These are phyloP conservation scores for Choristoneura fumiferana DNA, from an alignment of 1,140 invertebrate genomes.

Conservation along the genomic window DNA sequence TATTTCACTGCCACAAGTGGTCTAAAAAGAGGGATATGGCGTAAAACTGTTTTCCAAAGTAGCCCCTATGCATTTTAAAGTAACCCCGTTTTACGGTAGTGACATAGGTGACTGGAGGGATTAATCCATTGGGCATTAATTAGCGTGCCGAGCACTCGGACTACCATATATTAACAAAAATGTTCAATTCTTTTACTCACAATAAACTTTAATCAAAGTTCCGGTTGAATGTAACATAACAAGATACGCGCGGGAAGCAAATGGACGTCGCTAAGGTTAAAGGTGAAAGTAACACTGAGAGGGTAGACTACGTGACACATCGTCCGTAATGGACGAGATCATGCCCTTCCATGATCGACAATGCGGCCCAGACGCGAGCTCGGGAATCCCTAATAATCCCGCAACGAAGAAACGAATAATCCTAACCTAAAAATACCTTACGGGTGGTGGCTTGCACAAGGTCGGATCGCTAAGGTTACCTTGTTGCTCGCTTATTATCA, in stretches of 20 bases:
- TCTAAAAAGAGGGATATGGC: no score
- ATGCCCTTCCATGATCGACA: conserved; percentile 7
- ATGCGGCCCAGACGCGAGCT: neutral
- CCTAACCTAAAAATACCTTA: neutral
- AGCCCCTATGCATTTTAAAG: no score
- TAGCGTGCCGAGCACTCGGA: no score
- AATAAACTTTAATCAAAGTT: neutral
- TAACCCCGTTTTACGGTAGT: no score
- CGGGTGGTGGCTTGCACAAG: no score
- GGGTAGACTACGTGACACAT: conserved; percentile 16
- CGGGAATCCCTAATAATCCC: conserved; percentile 4
- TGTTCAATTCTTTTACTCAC: neutral
- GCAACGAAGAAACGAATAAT: neutral
- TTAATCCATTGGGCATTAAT: no score
- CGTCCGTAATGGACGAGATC: conserved; percentile 6
- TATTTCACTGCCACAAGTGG: no score
- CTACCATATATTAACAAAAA: no score
- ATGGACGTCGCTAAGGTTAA: conserved; percentile 5
- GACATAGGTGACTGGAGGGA: no score
- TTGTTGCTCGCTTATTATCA: no score
- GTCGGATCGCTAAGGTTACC: no score
- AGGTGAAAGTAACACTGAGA: conserved; percentile 9
- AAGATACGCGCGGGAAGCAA: neutral
- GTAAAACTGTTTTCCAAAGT: no score
- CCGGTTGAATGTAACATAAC: neutral